Percentiles rank a stretch among this genome's conserved stretches.
These are phyloP conservation scores for Holothuria scabra DNA, from an alignment of 53 echinoderm and acorn worm genomes.

Conservation along the genomic window DNA sequence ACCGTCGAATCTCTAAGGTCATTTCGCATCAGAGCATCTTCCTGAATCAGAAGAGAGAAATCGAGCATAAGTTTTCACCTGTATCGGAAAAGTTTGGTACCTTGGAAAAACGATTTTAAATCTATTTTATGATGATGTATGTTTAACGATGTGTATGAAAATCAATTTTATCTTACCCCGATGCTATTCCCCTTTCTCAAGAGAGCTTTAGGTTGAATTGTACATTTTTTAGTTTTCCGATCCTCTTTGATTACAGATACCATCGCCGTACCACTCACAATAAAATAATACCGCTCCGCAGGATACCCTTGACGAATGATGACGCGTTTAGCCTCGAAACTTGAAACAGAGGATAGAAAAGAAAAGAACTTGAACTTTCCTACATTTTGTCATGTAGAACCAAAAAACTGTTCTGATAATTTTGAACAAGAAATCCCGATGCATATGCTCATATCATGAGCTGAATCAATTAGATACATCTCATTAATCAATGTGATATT, in stretches of 20 bases:
- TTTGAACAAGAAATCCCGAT: no score
- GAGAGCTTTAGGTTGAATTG: slow-evolving; percentile 71
- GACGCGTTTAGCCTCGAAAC: slow-evolving; percentile 76
- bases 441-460: no score
- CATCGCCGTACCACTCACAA: slow-evolving; percentile 83
- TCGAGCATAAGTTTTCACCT: no score
- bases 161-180: slow-evolving; percentile 68
- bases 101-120: no score
- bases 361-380: not conserved
- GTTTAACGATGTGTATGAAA: not conserved
- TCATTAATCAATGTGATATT: no score
- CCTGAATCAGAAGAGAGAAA: slow-evolving; percentile 52
- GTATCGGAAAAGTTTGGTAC: no score
- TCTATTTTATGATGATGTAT: no score
- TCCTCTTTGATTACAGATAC: slow-evolving; percentile 71
- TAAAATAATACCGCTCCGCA: slow-evolving; percentile 83
- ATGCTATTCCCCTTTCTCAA: slow-evolving; percentile 86
- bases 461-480: no score
- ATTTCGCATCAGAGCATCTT: slow-evolving; percentile 79
- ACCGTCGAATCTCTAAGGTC: slow-evolving; percentile 71
- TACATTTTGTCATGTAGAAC: not conserved
- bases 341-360: slow-evolving; percentile 39
- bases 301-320: slow-evolving; percentile 86
- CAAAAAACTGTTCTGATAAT: not conserved
- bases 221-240: slow-evolving; percentile 64